Conservation (phyloP, 1,140 invertebrate species). For the Mylabris phalerata region DNA sequence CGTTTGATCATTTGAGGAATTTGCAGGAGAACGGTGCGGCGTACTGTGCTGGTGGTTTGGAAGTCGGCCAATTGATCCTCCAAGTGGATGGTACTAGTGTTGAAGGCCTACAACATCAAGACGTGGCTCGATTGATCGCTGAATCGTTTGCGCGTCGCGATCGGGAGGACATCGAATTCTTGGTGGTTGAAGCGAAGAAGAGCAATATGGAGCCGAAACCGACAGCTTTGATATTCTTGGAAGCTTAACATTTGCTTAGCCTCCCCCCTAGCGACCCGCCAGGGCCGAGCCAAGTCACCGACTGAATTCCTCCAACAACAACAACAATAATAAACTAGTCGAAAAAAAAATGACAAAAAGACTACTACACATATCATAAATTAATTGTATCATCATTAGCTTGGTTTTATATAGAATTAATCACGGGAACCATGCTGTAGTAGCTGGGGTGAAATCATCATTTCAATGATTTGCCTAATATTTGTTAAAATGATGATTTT, state of each 20-base stretch:
- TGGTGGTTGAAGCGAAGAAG: constrained; percentile 83
- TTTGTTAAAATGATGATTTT: no score
- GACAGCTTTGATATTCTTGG: constrained; percentile 77
- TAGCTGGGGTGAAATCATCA: no score
- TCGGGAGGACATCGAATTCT: constrained; percentile 80
- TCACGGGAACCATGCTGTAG: no score
- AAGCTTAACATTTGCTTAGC: constrained; percentile 79
- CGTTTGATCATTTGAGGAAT: not conserved
- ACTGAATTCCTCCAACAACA: constrained; percentile 22
- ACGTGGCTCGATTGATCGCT: constrained; percentile 81
- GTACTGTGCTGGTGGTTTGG: constrained; percentile 81
- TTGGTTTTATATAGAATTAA: no score
- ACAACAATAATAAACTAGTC: not conserved
- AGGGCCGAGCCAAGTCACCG: constrained; percentile 46
- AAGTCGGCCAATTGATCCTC: constrained; percentile 89
- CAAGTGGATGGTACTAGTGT: constrained; percentile 86
- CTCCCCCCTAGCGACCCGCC: constrained; percentile 67
- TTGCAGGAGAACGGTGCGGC: constrained; percentile 87
- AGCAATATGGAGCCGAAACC: constrained; percentile 83
- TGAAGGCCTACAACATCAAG: constrained; percentile 69
- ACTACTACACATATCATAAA: constrained; percentile 35
- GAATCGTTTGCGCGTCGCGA: constrained; percentile 82
- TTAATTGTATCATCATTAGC: constrained; percentile 22
- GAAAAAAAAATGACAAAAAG: not conserved
- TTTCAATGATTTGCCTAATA: no score